phyloP scores from a whole-genome alignment of 2,113 vertebrate species.

The Phaethornis superciliosus region DNA sequence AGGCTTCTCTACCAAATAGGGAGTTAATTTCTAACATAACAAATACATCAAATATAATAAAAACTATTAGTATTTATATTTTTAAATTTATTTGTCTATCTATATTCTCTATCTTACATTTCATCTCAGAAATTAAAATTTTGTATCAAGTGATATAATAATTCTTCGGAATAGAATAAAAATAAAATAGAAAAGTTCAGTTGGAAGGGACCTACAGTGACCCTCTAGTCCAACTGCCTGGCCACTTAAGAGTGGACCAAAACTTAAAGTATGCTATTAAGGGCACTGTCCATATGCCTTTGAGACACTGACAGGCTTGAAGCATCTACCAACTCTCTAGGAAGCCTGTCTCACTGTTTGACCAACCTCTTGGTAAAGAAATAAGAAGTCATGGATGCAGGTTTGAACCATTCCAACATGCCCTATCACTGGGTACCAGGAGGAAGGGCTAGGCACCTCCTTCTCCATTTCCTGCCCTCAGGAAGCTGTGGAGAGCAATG shows the following conservation, averaged over 20 bases:
- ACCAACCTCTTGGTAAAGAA: background rate
- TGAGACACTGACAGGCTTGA: background rate
- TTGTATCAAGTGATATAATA: background rate
- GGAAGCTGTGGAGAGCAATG: background rate
- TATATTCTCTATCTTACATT: background rate
- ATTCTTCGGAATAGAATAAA: background rate
- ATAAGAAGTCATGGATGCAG: too few relatives aligned
- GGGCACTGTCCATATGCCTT: background rate
- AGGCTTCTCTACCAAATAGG: background rate
- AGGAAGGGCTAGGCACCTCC: background rate
- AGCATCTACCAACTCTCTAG: fast-evolving
- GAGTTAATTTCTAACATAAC: background rate
- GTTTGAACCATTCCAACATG: background rate
- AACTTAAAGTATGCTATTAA: background rate
- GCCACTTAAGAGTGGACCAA: background rate
- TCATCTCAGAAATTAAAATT: background rate
- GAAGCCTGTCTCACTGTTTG: background rate
- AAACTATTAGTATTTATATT: background rate
- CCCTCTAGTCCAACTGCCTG: background rate
- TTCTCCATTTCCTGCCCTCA: background rate
- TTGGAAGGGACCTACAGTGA: background rate
- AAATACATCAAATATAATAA: background rate
- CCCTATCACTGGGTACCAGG: background rate
- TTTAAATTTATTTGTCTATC: background rate
- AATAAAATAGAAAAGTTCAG: background rate